Base-by-base conservation (phyloP, 2,888 invertebrate species). In the Eristalinus sepulchralis region DNA sequence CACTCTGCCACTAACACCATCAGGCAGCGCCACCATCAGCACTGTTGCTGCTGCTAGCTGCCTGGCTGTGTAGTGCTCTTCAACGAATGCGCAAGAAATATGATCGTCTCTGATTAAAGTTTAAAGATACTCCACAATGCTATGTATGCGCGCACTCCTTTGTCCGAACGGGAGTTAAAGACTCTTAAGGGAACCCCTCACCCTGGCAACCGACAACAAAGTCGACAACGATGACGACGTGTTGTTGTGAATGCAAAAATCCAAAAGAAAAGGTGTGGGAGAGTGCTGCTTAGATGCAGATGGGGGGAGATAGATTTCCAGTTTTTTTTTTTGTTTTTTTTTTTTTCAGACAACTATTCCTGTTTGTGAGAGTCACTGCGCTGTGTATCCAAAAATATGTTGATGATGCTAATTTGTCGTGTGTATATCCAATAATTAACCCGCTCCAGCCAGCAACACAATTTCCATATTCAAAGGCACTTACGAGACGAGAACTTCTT, bases 241-340 rank as follows among this genome's bases (percentile, higher is more conserved):
- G n/a, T 33, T 31, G 80, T 59, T 57, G 62, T 24, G 76, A 77
- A 85, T 85, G 82, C 82, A 82, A 82, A 85, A 82, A 47, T 47
- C 47, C 10, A 0, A 73, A 57, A 85, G 66, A 83, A 63, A 66
- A 85, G 85, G 85, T 85, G 85, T 85, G 85, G 85, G 85, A 85
- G 85, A 85, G 64, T 81, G 77, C 81, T 81, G 77, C 81, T 17
- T 47, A 47, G 47, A 70, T 71, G 67, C 60, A 76, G 70, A 84
- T 67, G 68, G 22, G 10, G n/a, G 6, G 33, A 70, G 67, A 80
- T 59, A 66, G 22, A 64, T 57, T 68, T 85, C 82, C 77, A 85
- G 84, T 85, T 85, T 27, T 27, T 27, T 27, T 27, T 27, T 27
- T 27, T 27, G 2, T 27, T 27, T 27, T 27, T 27, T 27, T 3